Evolutionary conservation across 2,113 vertebrate genomes (phyloP).

Genomic region (Centropus bengalensis): DNA sequence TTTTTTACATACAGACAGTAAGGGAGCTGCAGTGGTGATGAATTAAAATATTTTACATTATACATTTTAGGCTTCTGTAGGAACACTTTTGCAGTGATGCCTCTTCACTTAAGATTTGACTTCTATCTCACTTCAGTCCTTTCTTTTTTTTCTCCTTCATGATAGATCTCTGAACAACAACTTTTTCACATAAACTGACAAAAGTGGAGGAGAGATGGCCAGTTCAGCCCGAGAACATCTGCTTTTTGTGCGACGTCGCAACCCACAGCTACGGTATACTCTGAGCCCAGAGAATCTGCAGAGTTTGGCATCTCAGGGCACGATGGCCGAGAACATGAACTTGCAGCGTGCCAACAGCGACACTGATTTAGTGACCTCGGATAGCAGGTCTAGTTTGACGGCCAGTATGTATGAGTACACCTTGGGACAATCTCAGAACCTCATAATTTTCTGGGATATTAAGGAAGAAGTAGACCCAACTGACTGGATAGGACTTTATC

Average conservation of each 20-base stretch:
- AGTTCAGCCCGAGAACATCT: slow-evolving; percentile 89
- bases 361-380: slow-evolving; percentile 94
- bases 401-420: slow-evolving; percentile 94
- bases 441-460: slow-evolving; percentile 98
- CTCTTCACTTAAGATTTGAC: not conserved
- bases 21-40: not conserved
- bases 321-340: slow-evolving; percentile 80
- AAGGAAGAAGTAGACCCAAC: slow-evolving; percentile 99
- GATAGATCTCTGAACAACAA: slow-evolving; percentile 58
- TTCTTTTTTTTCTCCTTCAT: not conserved
- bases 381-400: slow-evolving; percentile 93
- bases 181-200: slow-evolving; percentile 25
- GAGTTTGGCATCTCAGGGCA: slow-evolving; percentile 86
- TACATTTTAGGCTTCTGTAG: not conserved
- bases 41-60: not conserved
- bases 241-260: slow-evolving; percentile 88
- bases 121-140: not conserved
- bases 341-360: slow-evolving; percentile 94
- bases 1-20: not conserved
- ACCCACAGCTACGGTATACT: slow-evolving; percentile 91
- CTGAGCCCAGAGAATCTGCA: slow-evolving; percentile 96
- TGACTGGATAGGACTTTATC: slow-evolving; percentile 98
- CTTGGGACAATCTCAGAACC: slow-evolving; percentile 90
- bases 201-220: slow-evolving; percentile 71
- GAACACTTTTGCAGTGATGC: not conserved